Evolutionary conservation across 2,113 vertebrate species (phyloP), one percentile per base, ranked within the genome.

Genomic region (Alosa alosa): DNA sequence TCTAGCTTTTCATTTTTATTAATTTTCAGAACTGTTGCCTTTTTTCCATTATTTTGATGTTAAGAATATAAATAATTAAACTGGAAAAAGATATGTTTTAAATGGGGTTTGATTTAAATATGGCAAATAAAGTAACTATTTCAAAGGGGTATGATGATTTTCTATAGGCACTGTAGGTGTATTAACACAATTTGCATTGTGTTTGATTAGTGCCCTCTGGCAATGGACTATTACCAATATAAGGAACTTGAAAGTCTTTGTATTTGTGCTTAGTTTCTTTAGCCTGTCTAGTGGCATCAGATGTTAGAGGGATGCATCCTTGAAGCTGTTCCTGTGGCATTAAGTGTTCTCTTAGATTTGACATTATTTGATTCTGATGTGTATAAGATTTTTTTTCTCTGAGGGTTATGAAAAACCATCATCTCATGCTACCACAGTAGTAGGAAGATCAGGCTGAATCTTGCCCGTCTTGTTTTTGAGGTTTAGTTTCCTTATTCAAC

Each of bases 371-470:
- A 36, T 15, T 36, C 9, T 41, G 72, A 78, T 78, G 55, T 36
- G 11, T 41, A 6, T 4, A 11, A 78, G 13, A 17, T 0, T 36
- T 3, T 1, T 78, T 36, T 72, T 72, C 64, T 36, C 25, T 8
- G 22, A 31, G 64, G 25, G 13, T 72, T 15, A 25, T 64, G 4
- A n/a, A 64, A 44, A 64, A n/a, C 22, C 60, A 64, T n/a, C 25
- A 78, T 78, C 72, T 39, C 55, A 3, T 75, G 25, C 7, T 39
- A 39, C 72, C 15, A 25, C 57, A 52, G 2, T 44, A 44, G 41
- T 44, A 57, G 75, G 78, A 82, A 22, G 49, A 52, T 87, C 83
- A 75, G 46, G 81, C 78, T 85, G 81, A 4, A 84, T 87, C 81
- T 87, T 85, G 84, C 22, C 84, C 47, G 49, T 55, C 81, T 25